phyloP scores from a whole-genome alignment of 2,888 invertebrate genomes.

The Tethea ocularis region DNA sequence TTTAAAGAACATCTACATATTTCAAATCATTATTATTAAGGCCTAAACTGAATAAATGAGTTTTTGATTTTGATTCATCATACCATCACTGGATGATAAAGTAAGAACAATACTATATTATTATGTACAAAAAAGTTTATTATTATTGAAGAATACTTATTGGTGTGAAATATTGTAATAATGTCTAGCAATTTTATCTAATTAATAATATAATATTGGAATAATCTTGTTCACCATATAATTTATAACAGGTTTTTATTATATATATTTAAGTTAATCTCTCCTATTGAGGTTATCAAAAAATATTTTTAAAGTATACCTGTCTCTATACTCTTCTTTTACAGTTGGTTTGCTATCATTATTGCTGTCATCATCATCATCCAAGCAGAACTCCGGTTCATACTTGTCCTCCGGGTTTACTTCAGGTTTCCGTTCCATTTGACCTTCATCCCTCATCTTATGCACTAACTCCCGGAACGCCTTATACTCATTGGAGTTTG shows the following conservation, averaged over 20 bases:
- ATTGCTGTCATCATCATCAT: constrained; percentile 72
- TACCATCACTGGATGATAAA: too few relatives aligned
- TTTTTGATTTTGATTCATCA: too few relatives aligned
- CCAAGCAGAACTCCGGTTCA: constrained; percentile 78
- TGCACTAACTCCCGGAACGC: constrained; percentile 70
- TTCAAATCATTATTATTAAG: too few relatives aligned
- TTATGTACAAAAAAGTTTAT: too few relatives aligned
- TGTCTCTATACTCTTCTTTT: constrained; percentile 69
- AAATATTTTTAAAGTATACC: constrained; percentile 46
- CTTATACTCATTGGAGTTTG: constrained; percentile 75
- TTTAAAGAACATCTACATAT: constrained; percentile 18
- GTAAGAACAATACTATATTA: too few relatives aligned
- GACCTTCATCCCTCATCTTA: constrained; percentile 53
- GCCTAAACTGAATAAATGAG: too few relatives aligned
- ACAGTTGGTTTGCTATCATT: constrained; percentile 58
- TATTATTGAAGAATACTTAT: too few relatives aligned
- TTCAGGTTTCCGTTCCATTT: constrained; percentile 53
- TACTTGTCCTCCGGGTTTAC: constrained; percentile 80
- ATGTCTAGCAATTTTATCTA: too few relatives aligned
- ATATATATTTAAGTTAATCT: background rate
- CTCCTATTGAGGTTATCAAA: background rate
- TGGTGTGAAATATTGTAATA: too few relatives aligned
- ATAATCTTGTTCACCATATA: too few relatives aligned
- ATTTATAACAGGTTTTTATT: too few relatives aligned
- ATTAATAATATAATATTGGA: too few relatives aligned